A percentile compares a stretch with the other conserved stretches of the same genome.
Evolutionary conservation across 2,888 invertebrate species (phyloP).

Genomic region (Myathropa florea): DNA sequence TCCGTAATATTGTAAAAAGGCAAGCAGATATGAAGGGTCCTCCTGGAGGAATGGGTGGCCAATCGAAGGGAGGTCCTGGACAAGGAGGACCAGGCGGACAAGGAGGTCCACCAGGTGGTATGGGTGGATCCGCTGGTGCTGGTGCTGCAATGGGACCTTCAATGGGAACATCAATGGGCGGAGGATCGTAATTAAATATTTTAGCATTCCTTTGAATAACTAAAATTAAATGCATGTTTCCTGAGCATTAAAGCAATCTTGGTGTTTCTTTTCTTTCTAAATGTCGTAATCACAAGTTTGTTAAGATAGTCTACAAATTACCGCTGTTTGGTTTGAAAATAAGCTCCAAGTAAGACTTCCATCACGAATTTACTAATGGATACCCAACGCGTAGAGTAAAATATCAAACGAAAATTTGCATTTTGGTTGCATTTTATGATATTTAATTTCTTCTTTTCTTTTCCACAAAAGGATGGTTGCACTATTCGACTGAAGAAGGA

Average conservation of each 20-base stretch:
- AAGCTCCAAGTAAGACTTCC: too few species aligned
- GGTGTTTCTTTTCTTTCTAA: background rate
- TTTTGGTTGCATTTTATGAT: too few species aligned
- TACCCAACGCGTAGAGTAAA: too few species aligned
- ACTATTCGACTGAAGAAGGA: too few species aligned
- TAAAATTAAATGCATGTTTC: background rate
- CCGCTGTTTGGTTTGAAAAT: too few species aligned
- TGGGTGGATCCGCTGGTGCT: background rate
- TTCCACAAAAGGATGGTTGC: too few species aligned
- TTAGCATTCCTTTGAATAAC: background rate
- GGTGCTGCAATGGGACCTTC: background rate
- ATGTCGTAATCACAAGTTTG: too few species aligned
- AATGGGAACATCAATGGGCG: background rate
- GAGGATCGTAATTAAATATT: background rate
- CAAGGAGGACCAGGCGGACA: background rate
- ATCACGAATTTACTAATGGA: too few species aligned
- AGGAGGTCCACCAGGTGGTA: background rate
- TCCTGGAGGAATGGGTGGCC: constrained; percentile 1
- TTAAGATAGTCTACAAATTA: too few species aligned
- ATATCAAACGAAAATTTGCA: too few species aligned
- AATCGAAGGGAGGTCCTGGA: background rate
- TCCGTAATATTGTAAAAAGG: constrained; percentile 29
- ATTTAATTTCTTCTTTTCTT: too few species aligned
- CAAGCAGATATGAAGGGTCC: background rate
- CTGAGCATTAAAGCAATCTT: background rate